These are phyloP conservation scores for Tetramorium alpestre DNA, from an alignment of 1,140 invertebrate genomes.

Conservation along the genomic window DNA sequence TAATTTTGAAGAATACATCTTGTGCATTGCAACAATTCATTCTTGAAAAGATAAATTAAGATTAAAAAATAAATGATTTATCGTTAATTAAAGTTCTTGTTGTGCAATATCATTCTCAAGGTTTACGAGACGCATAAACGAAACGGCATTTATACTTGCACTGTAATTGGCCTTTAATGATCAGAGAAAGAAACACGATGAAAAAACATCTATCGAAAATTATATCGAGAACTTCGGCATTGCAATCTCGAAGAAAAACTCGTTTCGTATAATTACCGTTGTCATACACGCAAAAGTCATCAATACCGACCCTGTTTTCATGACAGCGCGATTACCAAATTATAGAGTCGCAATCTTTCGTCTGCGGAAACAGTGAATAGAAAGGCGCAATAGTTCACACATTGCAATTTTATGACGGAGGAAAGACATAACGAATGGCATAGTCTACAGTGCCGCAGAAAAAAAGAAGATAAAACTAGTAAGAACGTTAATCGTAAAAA, in stretches of 20 bases:
- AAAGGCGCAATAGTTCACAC: constrained; percentile 32
- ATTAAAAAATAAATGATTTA: constrained; percentile 31
- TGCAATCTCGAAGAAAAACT: constrained; percentile 20
- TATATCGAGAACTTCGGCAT: constrained; percentile 25
- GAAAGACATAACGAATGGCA: background rate
- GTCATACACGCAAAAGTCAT: constrained; percentile 15
- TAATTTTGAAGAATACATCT: background rate
- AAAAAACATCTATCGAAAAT: constrained; percentile 16
- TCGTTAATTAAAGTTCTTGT: background rate
- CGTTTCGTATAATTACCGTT: constrained; percentile 25
- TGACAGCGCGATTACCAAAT: constrained; percentile 36
- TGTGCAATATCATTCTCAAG: background rate
- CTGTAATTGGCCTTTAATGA: constrained; percentile 14
- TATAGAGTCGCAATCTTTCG: constrained; percentile 34
- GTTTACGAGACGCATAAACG: background rate
- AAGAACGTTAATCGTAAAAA: background rate
- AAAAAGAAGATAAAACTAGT: background rate
- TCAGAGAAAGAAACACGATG: background rate
- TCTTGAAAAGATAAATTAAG: background rate
- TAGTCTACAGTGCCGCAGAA: background rate
- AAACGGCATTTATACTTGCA: background rate
- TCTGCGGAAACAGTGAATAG: background rate
- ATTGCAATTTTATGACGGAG: background rate
- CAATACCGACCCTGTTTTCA: constrained; percentile 12
- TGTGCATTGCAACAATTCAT: background rate